These are phyloP conservation scores for Bilobella aurantiaca DNA, from an alignment of 1,140 invertebrate genomes.

Conservation along the genomic window DNA sequence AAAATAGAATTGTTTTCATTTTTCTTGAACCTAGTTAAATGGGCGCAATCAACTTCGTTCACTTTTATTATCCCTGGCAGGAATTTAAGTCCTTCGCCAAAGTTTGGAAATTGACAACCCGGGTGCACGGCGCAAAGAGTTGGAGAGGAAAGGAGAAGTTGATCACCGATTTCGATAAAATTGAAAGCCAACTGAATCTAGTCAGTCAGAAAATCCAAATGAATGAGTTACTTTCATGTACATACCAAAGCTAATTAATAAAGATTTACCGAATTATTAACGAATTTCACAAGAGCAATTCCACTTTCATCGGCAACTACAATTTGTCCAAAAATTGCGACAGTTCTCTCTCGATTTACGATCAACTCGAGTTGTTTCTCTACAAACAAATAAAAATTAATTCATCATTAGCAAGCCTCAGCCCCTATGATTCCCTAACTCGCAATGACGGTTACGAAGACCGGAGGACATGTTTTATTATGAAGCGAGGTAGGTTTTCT, in stretches of 20 bases:
- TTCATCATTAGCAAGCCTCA: too few relatives aligned
- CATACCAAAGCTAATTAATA: too few relatives aligned
- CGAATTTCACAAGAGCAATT: not conserved
- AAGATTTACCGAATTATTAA: not conserved
- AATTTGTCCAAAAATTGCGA: not conserved
- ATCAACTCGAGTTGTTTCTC: not conserved
- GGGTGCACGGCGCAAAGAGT: not conserved
- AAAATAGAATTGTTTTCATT: not conserved
- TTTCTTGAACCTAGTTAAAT: not conserved
- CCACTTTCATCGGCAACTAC: not conserved
- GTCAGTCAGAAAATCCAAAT: too few relatives aligned
- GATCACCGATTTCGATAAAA: not conserved
- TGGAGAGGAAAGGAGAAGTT: not conserved
- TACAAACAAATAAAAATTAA: not conserved
- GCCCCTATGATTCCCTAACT: too few relatives aligned
- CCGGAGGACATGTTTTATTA: too few relatives aligned
- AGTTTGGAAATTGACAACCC: not conserved
- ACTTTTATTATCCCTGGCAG: not conserved
- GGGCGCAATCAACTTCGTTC: not conserved
- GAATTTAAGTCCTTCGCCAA: not conserved
- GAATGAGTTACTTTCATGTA: too few relatives aligned
- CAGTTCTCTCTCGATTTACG: not conserved
- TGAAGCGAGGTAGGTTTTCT: too few relatives aligned
- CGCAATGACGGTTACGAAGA: not conserved
- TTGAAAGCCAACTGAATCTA: not conserved